These are phyloP conservation scores for Phenganax marumi DNA, from an alignment of 92 coral and sea anemone genomes.

Conservation along the genomic window DNA sequence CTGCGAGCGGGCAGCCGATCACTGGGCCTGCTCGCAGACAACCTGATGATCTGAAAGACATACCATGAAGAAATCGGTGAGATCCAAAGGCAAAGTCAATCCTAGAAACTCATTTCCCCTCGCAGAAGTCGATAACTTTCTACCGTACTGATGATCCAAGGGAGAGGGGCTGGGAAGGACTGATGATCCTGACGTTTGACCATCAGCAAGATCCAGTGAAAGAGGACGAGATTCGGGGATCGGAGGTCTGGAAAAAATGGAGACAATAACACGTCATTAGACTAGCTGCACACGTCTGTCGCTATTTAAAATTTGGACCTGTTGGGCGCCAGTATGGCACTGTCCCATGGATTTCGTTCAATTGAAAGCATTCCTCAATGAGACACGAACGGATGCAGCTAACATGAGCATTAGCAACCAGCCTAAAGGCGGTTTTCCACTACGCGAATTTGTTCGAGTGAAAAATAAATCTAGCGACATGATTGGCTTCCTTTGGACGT, in stretches of 20 bases:
- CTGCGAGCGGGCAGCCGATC: no score
- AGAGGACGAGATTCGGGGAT: constrained; percentile 60
- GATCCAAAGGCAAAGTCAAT: constrained; percentile 79
- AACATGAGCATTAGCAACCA: no score
- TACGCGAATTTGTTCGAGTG: no score
- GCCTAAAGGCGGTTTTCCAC: no score
- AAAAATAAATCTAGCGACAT: no score
- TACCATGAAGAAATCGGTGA: constrained; percentile 81
- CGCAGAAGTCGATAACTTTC: constrained; percentile 56
- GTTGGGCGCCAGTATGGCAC: no score
- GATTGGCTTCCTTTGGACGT: no score
- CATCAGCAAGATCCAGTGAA: constrained; percentile 51
- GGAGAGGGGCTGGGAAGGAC: constrained; percentile 68
- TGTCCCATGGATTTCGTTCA: no score
- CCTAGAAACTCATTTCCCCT: constrained; percentile 87
- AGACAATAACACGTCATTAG: not conserved
- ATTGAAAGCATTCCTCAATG: no score
- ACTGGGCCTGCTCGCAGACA: no score
- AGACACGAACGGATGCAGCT: no score
- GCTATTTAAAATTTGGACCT: no score
- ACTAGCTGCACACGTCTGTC: not conserved
- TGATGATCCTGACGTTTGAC: constrained; percentile 61
- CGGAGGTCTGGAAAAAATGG: constrained; percentile 32
- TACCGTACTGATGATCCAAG: constrained; percentile 68
- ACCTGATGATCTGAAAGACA: not conserved